A percentile compares a stretch with the other conserved stretches of the same genome.
Evolutionary conservation across 2,797 vertebrate species (phyloP).

Genomic region (Rhincodon typus): DNA sequence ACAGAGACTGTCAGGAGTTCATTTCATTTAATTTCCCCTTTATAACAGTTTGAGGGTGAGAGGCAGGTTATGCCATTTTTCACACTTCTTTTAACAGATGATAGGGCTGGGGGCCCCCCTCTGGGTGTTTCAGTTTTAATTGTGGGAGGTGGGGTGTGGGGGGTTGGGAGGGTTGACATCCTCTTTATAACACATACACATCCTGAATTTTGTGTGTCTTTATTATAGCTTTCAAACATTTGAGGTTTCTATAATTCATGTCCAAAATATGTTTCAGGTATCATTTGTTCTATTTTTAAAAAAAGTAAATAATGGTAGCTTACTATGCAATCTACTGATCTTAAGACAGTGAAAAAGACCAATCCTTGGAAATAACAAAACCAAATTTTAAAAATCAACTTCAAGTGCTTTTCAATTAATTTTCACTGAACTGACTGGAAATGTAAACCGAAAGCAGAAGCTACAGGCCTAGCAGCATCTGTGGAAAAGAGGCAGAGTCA

Average conservation of each 20-base stretch:
- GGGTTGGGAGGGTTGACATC: no score
- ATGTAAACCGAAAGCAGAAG: background rate
- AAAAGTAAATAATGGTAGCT: background rate
- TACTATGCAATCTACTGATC: background rate
- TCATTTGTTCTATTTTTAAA: background rate
- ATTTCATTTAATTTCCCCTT: no score
- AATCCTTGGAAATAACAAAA: background rate
- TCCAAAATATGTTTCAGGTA: background rate
- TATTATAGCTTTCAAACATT: background rate
- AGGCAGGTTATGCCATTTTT: no score
- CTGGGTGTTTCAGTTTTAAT: no score
- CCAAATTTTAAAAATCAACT: background rate
- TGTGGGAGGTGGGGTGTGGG: no score
- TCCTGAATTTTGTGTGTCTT: background rate
- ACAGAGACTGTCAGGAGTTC: no score
- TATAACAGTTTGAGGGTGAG: no score
- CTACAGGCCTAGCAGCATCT: no score
- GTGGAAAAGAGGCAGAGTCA: background rate
- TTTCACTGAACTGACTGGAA: background rate
- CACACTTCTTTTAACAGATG: no score
- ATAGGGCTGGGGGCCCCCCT: no score
- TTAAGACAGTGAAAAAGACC: background rate
- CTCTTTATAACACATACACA: background rate
- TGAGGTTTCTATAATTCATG: background rate
- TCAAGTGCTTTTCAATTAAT: background rate